phyloP scores from a whole-genome alignment of 2,888 invertebrate species.

The Andrena dorsata region DNA sequence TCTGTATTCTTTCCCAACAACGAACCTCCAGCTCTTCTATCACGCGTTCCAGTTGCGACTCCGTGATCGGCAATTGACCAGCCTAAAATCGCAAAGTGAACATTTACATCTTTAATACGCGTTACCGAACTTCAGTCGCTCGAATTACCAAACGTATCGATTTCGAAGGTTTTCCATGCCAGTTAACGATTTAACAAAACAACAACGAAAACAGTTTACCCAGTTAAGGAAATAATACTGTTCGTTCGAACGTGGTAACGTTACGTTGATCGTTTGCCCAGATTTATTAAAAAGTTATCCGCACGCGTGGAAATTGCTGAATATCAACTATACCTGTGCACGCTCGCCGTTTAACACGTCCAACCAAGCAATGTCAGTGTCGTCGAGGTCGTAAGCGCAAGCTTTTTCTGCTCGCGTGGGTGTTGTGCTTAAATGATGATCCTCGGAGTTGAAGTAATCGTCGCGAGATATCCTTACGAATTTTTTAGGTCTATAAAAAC shows the following conservation, averaged over 20 bases:
- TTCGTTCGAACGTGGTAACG: not conserved
- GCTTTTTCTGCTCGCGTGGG: conserved; percentile 96
- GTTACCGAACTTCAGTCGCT: not conserved
- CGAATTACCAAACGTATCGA: not conserved
- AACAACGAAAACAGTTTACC: not conserved
- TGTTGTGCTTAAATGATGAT: conserved; percentile 94
- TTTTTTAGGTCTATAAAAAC: conserved; percentile 92
- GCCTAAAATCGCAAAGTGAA: conserved; percentile 81
- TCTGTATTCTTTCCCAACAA: conserved; percentile 97
- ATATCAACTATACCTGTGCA: conserved; percentile 85
- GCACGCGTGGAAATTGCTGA: not conserved
- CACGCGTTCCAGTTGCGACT: conserved; percentile 95
- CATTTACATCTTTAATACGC: not conserved
- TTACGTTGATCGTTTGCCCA: no score
- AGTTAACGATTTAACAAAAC: no score
- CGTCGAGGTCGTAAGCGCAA: conserved; percentile 98
- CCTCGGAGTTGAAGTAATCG: conserved; percentile 93
- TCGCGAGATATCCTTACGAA: conserved; percentile 96
- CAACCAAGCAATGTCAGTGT: conserved; percentile 96
- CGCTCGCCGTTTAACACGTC: conserved; percentile 95
- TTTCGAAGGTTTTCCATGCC: no score
- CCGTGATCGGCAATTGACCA: conserved; percentile 91
- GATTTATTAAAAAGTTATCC: not conserved
- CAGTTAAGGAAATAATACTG: not conserved
- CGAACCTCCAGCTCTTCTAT: conserved; percentile 97